Base-by-base conservation (phyloP, 1,140 invertebrate species). In the Atta texana region DNA sequence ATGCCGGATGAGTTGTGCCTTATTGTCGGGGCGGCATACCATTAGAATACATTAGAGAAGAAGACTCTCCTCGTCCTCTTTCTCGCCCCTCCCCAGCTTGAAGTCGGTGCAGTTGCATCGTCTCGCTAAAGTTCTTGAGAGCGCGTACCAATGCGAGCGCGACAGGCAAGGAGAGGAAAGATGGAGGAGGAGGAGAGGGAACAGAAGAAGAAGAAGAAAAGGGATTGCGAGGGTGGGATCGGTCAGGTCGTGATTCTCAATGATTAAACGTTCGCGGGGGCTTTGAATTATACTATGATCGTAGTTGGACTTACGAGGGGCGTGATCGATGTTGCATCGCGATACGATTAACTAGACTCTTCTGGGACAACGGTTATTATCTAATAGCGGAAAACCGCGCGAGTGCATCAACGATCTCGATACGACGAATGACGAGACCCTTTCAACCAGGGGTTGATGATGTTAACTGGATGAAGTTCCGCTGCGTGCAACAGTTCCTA, bases 21-120 rank as follows among this genome's bases (percentile, higher is more conserved):
- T 91, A 93, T 93, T 94, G 92, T 94, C 91, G 92, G 92, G 93
- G 93, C 93, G 93, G 93, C 92, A 94, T 94, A 94, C 61, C 75
- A 94, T 94, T 94, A 93, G 91, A 94, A 93, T 94, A 93, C 86
- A 93, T 93, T 93, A 94, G 91, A 92, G 49, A 72, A 53, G 57
- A 76, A 64, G 28, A 57, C 16, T 51, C 71, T 55, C 68, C 80
- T 85, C 86, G 59, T 69, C 49, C 55, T 51, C 61, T 51, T n/a
- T 10, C 16, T 16, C 31, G 21, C 34, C 24, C 57, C 10, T 66
- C 34, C 64, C 8, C 39, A 10, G 10, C 49, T 74, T 57, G n/a
- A 14, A 77, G 80, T 39, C 80, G 55, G n/a, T 82, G 34, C 66
- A 51, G 24, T n/a, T 34, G 66, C 21, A 74, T 66, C 53, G n/a